Evolutionary conservation across 2,888 invertebrate genomes (phyloP).

Genomic region (Heliconius ethilla): DNA sequence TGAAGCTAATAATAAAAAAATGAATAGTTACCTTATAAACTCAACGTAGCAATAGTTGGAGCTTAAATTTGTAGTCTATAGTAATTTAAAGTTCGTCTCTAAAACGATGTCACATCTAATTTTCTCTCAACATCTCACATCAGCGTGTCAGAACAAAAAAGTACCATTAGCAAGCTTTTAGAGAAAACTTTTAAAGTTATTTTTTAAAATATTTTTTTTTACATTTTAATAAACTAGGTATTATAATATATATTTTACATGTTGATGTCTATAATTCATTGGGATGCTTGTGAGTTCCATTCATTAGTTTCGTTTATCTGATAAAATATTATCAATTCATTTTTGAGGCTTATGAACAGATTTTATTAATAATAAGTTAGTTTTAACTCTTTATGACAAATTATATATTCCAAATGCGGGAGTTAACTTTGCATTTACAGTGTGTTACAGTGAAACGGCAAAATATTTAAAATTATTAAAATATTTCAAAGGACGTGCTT

Average conservation of each 20-base stretch:
- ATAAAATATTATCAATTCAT: too few species aligned
- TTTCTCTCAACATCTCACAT: neutral
- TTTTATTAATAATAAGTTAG: too few species aligned
- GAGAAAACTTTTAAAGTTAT: neutral
- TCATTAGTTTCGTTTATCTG: too few species aligned
- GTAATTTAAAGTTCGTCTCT: conserved; percentile 2
- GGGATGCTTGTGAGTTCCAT: too few species aligned
- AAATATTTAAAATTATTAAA: too few species aligned
- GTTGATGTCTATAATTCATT: too few species aligned
- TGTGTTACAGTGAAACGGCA: too few species aligned
- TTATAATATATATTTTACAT: neutral
- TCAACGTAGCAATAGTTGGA: neutral
- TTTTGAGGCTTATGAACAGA: too few species aligned
- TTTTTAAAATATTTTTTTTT: neutral
- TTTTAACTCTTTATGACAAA: too few species aligned
- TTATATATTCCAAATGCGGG: too few species aligned
- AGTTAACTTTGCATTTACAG: too few species aligned
- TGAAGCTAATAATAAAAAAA: neutral
- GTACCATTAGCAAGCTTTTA: neutral
- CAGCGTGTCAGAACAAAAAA: neutral
- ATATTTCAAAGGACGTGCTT: too few species aligned
- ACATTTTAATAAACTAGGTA: neutral
- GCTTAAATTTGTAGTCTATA: neutral
- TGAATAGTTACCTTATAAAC: neutral
- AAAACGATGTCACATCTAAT: neutral